These are phyloP conservation scores for Meriones unguiculatus DNA, from an alignment of 2,113 vertebrate species.

Conservation along the genomic window DNA sequence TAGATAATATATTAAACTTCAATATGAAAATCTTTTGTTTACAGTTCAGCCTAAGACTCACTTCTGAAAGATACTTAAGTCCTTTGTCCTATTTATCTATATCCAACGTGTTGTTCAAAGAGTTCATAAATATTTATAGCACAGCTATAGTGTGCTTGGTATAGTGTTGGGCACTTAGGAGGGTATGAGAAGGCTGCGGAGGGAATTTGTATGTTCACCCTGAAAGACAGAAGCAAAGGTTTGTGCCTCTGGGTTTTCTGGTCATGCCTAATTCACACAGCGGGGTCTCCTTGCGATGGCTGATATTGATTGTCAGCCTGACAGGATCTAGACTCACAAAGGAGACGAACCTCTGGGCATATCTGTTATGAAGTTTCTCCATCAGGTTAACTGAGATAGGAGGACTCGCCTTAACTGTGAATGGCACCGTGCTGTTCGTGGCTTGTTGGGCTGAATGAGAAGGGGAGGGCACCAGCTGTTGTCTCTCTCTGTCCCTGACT, in stretches of 20 bases:
- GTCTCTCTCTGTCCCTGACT: not conserved
- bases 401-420: not conserved
- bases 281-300: not conserved
- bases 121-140: constrained; percentile 67
- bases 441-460: not conserved
- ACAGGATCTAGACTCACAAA: not conserved
- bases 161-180: constrained; percentile 1
- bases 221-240: not conserved
- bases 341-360: not conserved
- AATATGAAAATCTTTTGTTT: constrained; percentile 65
- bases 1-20: constrained; percentile 41
- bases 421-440: not conserved
- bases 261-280: not conserved
- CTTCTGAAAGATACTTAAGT: constrained; percentile 56
- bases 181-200: not conserved
- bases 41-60: constrained; percentile 52
- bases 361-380: not conserved
- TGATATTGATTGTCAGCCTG: not conserved
- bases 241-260: not conserved
- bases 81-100: constrained; percentile 43
- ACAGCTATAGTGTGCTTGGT: not conserved
- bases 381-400: not conserved
- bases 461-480: too few relatives aligned
- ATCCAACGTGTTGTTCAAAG: constrained; percentile 63
- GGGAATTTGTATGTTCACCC: not conserved